phyloP scores from a whole-genome alignment of 2,888 invertebrate species.

The Taenaris catops region DNA sequence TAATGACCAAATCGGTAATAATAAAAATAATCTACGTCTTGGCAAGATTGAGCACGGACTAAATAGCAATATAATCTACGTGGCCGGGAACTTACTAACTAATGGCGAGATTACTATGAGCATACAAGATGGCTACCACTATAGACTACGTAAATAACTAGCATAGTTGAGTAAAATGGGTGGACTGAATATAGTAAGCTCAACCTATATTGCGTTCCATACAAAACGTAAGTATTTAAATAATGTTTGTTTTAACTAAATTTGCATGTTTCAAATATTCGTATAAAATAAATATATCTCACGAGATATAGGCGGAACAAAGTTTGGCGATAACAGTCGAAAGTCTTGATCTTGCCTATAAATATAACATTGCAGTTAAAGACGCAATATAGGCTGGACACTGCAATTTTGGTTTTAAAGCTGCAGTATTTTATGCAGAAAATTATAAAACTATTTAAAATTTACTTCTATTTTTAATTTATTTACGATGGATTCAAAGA shows the following conservation, averaged over 20 bases:
- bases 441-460: constrained; percentile 17
- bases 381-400: constrained; percentile 15
- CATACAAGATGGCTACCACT: constrained; percentile 30
- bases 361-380: neutral
- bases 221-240: neutral
- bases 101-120: constrained; percentile 51
- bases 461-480: constrained; percentile 21
- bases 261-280: neutral
- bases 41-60: constrained; percentile 37
- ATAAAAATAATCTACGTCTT: constrained; percentile 11
- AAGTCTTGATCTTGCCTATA: neutral
- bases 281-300: constrained; percentile 1
- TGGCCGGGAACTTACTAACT: constrained; percentile 37
- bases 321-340: constrained; percentile 2
- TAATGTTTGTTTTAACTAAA: neutral
- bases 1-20: too few relatives aligned
- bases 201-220: constrained; percentile 14
- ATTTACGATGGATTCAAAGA: constrained; percentile 31
- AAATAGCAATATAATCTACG: constrained; percentile 26
- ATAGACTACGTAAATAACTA: constrained; percentile 15
- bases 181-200: constrained; percentile 16
- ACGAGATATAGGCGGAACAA: constrained; percentile 7
- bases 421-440: constrained; percentile 17
- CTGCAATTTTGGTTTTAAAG: constrained; percentile 12
- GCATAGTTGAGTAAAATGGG: constrained; percentile 19